Evolutionary conservation across 2,888 invertebrate species (phyloP), one percentile per base, ranked within the genome.

Genomic region (Parnassius orleans): DNA sequence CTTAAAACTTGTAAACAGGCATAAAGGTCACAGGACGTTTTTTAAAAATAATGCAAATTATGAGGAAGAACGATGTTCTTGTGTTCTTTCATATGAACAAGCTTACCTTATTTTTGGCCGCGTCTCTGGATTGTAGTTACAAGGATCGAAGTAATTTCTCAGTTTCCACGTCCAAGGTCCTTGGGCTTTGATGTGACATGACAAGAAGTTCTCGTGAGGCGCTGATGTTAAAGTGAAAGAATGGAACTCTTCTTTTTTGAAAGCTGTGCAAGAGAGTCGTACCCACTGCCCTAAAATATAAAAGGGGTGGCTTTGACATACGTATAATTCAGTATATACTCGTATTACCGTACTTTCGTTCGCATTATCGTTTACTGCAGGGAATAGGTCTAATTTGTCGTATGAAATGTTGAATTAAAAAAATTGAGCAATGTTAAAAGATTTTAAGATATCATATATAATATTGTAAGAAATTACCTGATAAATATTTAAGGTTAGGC

Each of bases 91-190:
- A n/a, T 47, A 33, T 11, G 3, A 59, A 14, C 2, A 2, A 46
- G 9, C 14, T 58, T 72, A 91, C 92, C 92, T 86, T 62, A 96
- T 95, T 82, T 96, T 96, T 0, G 97, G 97, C 74, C 95, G 96
- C 73, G 95, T 95, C 69, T 97, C 97, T 0, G 96, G 94, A 80
- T 95, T 97, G 74, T 95, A 97, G 79, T 98, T 98, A 83, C 96
- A 97, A 0, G 98, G 98, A 84, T 98, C 98, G 76, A 98, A 98
- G 77, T 97, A 98, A 81, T 98, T 98, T 54, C 98, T 93, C 24
- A 99, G 88, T 74, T 98, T 98, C 98, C 98, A 99, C 0, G 98
- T 98, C 98, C 98, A 98, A 0, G 98, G 98, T 0, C 98, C 95
- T 78, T 94, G 94, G 0, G 94, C 94, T 70, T 98, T 99, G 69